Evolutionary conservation across 2,113 vertebrate genomes (phyloP).

Genomic region (Atherinomorus stipes): DNA sequence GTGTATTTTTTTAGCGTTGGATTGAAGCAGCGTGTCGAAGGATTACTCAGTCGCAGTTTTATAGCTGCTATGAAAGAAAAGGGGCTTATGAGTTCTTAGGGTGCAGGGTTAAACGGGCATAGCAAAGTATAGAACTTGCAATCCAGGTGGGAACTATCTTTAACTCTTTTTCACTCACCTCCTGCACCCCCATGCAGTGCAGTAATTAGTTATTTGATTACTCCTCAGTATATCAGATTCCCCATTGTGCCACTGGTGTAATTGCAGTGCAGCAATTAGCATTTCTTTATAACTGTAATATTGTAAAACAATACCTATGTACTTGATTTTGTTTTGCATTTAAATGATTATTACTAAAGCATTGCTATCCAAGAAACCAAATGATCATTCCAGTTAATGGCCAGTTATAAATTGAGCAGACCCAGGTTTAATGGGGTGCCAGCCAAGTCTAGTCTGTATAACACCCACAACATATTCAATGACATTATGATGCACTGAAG

Average conservation of each 20-base stretch:
- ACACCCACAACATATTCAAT: conserved; percentile 19
- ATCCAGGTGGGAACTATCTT: conserved; percentile 30
- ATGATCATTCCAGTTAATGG: conserved; percentile 29
- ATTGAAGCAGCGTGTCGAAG: conserved; percentile 29
- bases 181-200: conserved; percentile 25
- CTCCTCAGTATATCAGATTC: conserved; percentile 36
- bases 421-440: too few species aligned
- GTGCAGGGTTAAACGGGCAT: conserved; percentile 29
- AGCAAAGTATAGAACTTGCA: background rate
- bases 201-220: conserved; percentile 57
- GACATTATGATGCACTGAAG: background rate
- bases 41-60: conserved; percentile 31
- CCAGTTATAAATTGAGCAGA: conserved; percentile 23
- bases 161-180: conserved; percentile 20
- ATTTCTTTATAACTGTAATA: conserved; percentile 52
- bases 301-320: conserved; percentile 41
- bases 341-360: conserved; percentile 23
- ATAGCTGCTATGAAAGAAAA: conserved; percentile 40
- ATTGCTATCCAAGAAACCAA: conserved; percentile 12
- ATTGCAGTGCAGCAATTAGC: conserved; percentile 53
- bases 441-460: conserved; percentile 10
- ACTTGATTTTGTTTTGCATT: conserved; percentile 29
- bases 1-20: conserved; percentile 38
- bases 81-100: conserved; percentile 13
- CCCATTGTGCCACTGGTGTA: conserved; percentile 49